phyloP scores from a whole-genome alignment of 2,888 invertebrate genomes.

The Ophion costatus region DNA sequence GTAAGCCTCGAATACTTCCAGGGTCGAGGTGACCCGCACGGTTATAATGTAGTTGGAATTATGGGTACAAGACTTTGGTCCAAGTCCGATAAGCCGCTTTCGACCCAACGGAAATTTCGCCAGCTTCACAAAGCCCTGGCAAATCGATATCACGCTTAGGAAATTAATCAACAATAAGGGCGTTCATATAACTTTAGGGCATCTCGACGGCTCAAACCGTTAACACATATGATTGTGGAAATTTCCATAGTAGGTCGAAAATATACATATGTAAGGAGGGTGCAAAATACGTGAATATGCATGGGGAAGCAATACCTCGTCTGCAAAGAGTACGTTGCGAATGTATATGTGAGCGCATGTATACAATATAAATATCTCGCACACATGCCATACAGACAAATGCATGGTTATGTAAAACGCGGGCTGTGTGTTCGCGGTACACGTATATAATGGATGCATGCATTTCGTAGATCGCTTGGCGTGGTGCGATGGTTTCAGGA shows the following conservation, averaged over 20 bases:
- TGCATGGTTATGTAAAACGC: conserved; percentile 61
- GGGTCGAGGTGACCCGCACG: conserved; percentile 39
- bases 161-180: conserved; percentile 40
- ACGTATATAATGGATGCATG: conserved; percentile 61
- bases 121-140: conserved; percentile 25
- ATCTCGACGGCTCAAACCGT: conserved; percentile 11
- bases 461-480: conserved; percentile 43
- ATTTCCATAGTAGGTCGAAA: conserved; percentile 9
- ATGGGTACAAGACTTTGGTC: conserved; percentile 18
- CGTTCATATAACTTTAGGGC: conserved; percentile 20
- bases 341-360: conserved; percentile 20
- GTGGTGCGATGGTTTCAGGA: conserved; percentile 45
- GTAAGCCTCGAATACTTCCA: conserved; percentile 27
- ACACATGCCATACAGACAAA: conserved; percentile 33
- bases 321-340: conserved; percentile 4
- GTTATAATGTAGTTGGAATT: conserved; percentile 31
- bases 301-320: conserved; percentile 40
- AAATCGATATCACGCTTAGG: not conserved
- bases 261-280: conserved; percentile 43
- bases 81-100: conserved; percentile 35
- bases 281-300: conserved; percentile 61
- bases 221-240: conserved; percentile 25
- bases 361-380: conserved; percentile 12
- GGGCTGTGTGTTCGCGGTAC: conserved; percentile 41
- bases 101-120: conserved; percentile 28